phyloP scores from a whole-genome alignment of 2,113 vertebrate genomes.

The Neotoma lepida region DNA sequence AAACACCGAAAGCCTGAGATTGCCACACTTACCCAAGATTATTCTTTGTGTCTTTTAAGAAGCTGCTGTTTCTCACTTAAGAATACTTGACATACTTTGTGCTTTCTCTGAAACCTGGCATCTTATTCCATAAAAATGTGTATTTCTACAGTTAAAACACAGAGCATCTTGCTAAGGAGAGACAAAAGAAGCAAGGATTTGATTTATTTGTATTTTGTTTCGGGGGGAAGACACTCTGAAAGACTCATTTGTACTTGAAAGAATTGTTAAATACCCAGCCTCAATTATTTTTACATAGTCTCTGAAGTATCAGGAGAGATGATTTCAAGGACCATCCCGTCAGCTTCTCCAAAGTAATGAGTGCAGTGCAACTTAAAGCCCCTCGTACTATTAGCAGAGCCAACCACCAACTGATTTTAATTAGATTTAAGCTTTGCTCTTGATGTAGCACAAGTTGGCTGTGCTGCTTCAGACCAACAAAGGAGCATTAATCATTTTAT shows the following conservation, averaged over 20 bases:
- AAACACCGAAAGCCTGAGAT: conserved; percentile 50
- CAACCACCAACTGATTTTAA: conserved; percentile 86
- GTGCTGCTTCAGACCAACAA: conserved; percentile 71
- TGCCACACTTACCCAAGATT: conserved; percentile 38
- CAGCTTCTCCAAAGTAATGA: conserved; percentile 67
- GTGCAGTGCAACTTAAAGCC: conserved; percentile 70
- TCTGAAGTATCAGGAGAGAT: conserved; percentile 64
- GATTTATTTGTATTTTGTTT: conserved; percentile 44
- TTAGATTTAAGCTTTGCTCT: conserved; percentile 84
- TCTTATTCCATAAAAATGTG: conserved; percentile 37
- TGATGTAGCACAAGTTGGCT: conserved; percentile 76
- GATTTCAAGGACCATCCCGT: conserved; percentile 74
- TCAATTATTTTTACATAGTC: conserved; percentile 43
- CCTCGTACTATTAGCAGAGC: conserved; percentile 70
- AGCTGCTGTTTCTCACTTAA: conserved; percentile 45
- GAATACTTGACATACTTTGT: conserved; percentile 46
- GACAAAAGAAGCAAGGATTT: conserved; percentile 27
- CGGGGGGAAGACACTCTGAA: neutral
- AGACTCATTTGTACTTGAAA: conserved; percentile 40
- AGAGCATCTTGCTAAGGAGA: neutral
- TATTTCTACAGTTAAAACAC: conserved; percentile 39
- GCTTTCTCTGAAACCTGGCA: conserved; percentile 27
- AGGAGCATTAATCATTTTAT: conserved; percentile 78
- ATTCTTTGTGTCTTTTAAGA: conserved; percentile 20
- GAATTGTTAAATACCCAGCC: neutral